Evolutionary conservation across 1,140 invertebrate species (phyloP), one percentile per base, ranked within the genome.

Genomic region (Sycophila sp.): DNA sequence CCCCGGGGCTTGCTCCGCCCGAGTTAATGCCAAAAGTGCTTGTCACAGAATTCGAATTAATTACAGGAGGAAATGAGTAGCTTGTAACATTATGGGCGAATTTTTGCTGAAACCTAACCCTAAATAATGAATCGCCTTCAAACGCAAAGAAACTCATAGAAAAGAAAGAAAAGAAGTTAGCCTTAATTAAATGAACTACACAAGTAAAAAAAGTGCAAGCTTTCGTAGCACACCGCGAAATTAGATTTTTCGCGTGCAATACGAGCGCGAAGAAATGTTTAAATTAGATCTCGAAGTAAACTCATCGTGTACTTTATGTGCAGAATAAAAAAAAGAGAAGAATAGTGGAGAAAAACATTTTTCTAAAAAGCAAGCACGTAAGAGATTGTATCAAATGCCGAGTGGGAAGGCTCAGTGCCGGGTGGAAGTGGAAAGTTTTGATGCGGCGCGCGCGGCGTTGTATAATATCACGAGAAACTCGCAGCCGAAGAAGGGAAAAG

Each of bases 41-140:
- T 72, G 73, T 64, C 49, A 69, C 69, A 74, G 78, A 80, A 80
- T 80, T 78, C 79, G 72, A 81, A 80, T 80, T 80, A 81, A 81
- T 81, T 79, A 73, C 75, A 69, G 56, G 73, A 65, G 75, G 73
- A 75, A 76, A 67, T 67, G 73, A 71, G 66, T 69, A 75, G 74
- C 68, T 58, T 71, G 62, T 59, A 60, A 76, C 56, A 30, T n/a
- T n/a, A n/a, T n/a, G n/a, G n/a, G n/a, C n/a, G n/a, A n/a, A n/a
- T n/a, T n/a, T n/a, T n/a, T n/a, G n/a, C n/a, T n/a, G n/a, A n/a
- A n/a, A n/a, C n/a, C n/a, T n/a, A n/a, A n/a, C n/a, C n/a, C n/a
- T n/a, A n/a, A n/a, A n/a, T n/a, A n/a, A n/a, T n/a, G n/a, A n/a
- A n/a, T n/a, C n/a, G n/a, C n/a, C n/a, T n/a, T n/a, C n/a, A n/a